Evolutionary conservation across 2,888 invertebrate species (phyloP).

Genomic region (Acanthosepion lycidas): DNA sequence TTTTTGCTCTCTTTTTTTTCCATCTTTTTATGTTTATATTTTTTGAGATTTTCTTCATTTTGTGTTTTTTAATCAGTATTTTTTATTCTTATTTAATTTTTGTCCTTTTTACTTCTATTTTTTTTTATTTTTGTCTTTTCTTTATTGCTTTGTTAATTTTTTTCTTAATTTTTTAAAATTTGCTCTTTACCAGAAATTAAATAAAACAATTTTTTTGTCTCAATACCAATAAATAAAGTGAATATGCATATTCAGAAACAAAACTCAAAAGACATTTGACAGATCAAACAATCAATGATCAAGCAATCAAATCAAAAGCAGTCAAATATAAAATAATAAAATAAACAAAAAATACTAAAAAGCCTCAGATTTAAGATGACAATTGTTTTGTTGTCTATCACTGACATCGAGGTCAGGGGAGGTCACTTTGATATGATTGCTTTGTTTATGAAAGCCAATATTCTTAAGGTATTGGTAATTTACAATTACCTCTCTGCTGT

Average conservation of each 20-base stretch:
- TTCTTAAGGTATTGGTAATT: background rate
- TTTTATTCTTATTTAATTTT: background rate
- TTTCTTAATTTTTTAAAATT: background rate
- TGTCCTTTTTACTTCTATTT: background rate
- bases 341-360: background rate
- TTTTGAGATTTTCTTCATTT: background rate
- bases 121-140: background rate
- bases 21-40: background rate
- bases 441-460: constrained; percentile 33
- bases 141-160: background rate
- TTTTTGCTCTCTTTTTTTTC: background rate
- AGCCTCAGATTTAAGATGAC: background rate
- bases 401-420: background rate
- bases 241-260: background rate
- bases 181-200: background rate
- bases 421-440: background rate
- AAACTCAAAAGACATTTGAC: background rate
- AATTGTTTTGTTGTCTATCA: background rate
- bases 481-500: background rate
- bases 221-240: background rate
- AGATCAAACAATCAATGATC: constrained; percentile 12
- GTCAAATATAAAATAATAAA: background rate
- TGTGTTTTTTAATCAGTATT: background rate
- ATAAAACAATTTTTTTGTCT: background rate
- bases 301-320: background rate